These are phyloP conservation scores for Henricia sp. DNA, from an alignment of 53 echinoderm and acorn worm species.

Conservation along the genomic window DNA sequence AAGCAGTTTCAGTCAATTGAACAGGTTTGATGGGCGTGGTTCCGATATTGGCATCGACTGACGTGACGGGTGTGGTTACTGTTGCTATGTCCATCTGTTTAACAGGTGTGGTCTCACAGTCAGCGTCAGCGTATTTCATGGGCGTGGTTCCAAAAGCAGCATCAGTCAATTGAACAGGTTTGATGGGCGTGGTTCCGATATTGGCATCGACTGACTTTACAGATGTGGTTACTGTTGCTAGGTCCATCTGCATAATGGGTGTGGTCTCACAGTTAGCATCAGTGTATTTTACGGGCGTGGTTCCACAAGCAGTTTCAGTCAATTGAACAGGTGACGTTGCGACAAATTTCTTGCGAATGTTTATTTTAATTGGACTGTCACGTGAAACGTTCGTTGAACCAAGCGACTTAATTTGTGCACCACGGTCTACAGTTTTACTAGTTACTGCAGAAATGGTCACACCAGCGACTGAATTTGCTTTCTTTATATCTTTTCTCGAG, in stretches of 20 bases:
- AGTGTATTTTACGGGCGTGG: background rate
- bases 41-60: too few relatives aligned
- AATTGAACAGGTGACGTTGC: background rate
- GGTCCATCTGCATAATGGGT: background rate
- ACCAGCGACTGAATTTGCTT: background rate
- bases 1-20: background rate
- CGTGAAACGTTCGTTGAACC: too few relatives aligned
- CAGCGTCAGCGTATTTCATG: conserved; percentile 12
- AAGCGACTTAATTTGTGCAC: too few relatives aligned
- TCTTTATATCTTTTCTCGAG: background rate
- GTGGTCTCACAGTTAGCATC: background rate
- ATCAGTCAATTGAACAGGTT: background rate
- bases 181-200: background rate
- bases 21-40: background rate
- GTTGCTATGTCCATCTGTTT: too few relatives aligned
- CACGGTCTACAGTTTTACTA: too few relatives aligned
- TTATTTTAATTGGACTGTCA: too few relatives aligned
- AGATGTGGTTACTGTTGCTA: background rate
- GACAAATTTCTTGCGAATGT: too few relatives aligned
- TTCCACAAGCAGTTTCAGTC: background rate
- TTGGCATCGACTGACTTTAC: background rate
- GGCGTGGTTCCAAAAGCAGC: conserved; percentile 40
- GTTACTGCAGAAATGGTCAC: too few relatives aligned
- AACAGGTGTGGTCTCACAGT: conserved; percentile 56
- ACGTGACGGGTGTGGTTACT: too few relatives aligned